Evolutionary conservation across 1,140 invertebrate species (phyloP), one percentile per base, ranked within the genome.

Genomic region (Nilaparvata lugens): DNA sequence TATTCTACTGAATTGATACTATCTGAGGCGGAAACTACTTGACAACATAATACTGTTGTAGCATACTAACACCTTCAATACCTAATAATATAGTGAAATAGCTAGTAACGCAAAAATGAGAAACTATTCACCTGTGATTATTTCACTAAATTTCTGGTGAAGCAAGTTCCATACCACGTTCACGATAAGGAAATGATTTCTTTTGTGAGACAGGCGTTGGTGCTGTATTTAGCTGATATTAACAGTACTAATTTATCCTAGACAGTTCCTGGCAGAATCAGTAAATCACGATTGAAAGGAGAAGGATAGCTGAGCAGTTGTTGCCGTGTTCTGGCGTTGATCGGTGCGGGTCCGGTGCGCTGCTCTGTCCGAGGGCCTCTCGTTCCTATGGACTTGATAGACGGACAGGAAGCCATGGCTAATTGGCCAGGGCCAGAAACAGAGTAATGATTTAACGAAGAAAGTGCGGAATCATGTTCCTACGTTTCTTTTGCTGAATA

Each of bases 401-500:
- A 48, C 45, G 45, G 45, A 23, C 16, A 48, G 31, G 45, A 48
- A 48, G 16, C 21, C 45, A 4, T 23, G 16, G 45, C 45, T 48
- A 48, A 48, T 48, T 48, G 45, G 45, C 45, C 45, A 48, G 45
- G 45, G 5, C 16, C 45, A 48, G 21, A 18, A 48, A 48, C 45
- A 48, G 21, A 18, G 45, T 48, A 48, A 48, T 48, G 45, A 48
- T 48, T 48, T 48, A 48, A 48, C 11, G 4, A 48, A 48, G 45
- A 48, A 48, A 48, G 45, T 48, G 45, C 45, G 16, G 45, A 48
- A 19, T 23, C 45, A 48, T 48, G 45, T 48, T 19, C 45, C 9
- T 48, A 23, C 45, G 45, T 48, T 48, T 48, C 45, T 23, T 48
- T 48, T 48, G 45, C 45, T 19, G 16, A 48, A 48, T 48, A 48